Conservation (phyloP, 2,888 invertebrate species). For the Noctua janthina region DNA sequence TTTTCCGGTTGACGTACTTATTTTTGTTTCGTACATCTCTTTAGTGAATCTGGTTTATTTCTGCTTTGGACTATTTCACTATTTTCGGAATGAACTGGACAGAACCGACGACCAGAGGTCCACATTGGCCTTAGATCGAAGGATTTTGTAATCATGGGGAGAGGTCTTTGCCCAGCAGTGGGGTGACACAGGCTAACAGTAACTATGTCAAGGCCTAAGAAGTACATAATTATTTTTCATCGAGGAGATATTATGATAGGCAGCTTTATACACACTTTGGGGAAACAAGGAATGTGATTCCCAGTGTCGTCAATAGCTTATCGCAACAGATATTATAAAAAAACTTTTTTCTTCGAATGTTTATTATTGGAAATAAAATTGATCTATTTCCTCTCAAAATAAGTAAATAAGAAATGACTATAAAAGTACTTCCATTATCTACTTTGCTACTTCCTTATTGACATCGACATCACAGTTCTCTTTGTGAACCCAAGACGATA, state of each 20-base stretch:
- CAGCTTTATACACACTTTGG: neutral
- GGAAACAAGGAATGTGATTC: neutral
- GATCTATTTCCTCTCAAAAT: constrained; percentile 1
- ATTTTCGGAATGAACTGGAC: no score
- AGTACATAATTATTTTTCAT: neutral
- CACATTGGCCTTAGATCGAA: no score
- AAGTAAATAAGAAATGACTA: neutral
- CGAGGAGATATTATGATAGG: neutral
- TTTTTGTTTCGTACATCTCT: neutral
- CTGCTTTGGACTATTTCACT: neutral
- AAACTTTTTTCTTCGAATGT: neutral
- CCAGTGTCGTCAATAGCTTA: neutral
- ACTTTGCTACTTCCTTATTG: neutral
- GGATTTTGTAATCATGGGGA: no score
- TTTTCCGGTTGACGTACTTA: neutral
- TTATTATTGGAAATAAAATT: neutral
- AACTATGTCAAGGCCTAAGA: neutral
- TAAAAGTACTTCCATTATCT: constrained; percentile 1
- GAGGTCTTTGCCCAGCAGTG: no score
- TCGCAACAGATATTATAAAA: neutral
- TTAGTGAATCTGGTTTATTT: neutral
- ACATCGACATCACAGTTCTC: neutral
- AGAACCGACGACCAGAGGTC: no score
- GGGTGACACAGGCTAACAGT: no score
- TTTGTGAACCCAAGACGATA: constrained; percentile 9